Base-by-base conservation (phyloP, 1,140 invertebrate species). In the Macrosteles quadrilineatus region DNA sequence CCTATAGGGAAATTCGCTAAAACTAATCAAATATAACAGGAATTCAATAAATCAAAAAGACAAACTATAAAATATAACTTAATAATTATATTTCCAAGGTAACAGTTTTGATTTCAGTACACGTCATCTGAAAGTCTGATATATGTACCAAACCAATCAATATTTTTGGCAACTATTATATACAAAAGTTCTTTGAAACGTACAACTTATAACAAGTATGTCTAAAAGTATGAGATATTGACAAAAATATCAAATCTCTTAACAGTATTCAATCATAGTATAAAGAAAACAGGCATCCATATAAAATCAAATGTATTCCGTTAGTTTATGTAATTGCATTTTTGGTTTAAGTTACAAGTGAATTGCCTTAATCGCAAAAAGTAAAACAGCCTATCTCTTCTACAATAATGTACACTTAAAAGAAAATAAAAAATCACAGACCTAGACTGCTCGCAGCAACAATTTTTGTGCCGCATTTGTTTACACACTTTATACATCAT, bases 81-180 rank as follows among this genome's bases (percentile, higher is more conserved):
- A 59, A 59, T 59, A 59, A 59, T 30, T 59, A 21, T 59, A 59
- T 59, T 59, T 29, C 27, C 55, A 59, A 59, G 55, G 55, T 59
- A 59, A 59, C 55, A 59, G 55, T 59, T 59, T 59, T 59, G 55
- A 59, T 59, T 59, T 59, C 55, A 59, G 55, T 59, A 59, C 55
- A 59, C 55, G 47, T 50, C 47, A 50, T 59, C 55, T 59, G 55
- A 59, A 14, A 59, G 55, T 59, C 55, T 59, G 55, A 59, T 30
- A 59, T 59, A 30, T 59, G 27, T 50, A 50, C 47, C 55, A 25
- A 59, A 59, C 12, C 55, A 14, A 59, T 27, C 55, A 6, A 59
- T 50, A 29, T 59, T 27, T 59, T 59, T 59, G 55, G 55, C 27
- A 59, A 59, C 25, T 59, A 59, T 25, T 21, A 21, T 59, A 27